phyloP scores from a whole-genome alignment of 2,888 invertebrate genomes.

The Cephus sareptanus region DNA sequence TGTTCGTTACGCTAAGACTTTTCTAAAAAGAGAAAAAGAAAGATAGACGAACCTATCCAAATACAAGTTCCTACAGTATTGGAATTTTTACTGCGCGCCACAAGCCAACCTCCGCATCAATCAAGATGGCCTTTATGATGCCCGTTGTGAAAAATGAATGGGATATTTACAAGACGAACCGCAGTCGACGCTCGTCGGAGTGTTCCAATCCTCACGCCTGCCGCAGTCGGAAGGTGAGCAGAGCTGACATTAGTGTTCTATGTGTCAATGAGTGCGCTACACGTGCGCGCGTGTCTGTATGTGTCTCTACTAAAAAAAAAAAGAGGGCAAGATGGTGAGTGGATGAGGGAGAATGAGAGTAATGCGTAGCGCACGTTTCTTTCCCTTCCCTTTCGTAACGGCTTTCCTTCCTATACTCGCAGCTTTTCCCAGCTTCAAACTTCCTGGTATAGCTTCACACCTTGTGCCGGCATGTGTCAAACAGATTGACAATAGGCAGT shows the following conservation, averaged over 20 bases:
- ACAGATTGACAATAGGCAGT: background rate
- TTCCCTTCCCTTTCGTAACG: background rate
- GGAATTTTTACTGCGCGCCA: background rate
- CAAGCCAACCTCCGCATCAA: background rate
- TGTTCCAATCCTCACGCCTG: conserved; percentile 73
- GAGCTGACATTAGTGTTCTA: background rate
- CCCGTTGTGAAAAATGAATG: conserved; percentile 94
- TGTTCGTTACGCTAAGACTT: conserved; percentile 2
- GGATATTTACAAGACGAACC: conserved; percentile 89
- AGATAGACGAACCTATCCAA: background rate
- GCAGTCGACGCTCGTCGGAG: conserved; percentile 81
- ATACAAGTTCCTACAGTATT: background rate
- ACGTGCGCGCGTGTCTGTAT: background rate
- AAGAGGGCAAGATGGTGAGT: background rate
- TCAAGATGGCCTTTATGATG: conserved; percentile 93
- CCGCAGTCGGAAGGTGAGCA: conserved; percentile 73
- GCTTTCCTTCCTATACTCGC: background rate
- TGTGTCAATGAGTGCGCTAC: background rate
- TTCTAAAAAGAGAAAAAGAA: background rate
- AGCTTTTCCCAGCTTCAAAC: background rate
- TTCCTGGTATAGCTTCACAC: background rate
- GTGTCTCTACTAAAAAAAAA: background rate
- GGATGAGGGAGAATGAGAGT: background rate
- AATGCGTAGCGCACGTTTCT: background rate
- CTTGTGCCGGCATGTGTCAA: background rate